Evolutionary conservation across 2,113 vertebrate species (phyloP), one percentile per base, ranked within the genome.

Genomic region (Erpornis zantholeuca): DNA sequence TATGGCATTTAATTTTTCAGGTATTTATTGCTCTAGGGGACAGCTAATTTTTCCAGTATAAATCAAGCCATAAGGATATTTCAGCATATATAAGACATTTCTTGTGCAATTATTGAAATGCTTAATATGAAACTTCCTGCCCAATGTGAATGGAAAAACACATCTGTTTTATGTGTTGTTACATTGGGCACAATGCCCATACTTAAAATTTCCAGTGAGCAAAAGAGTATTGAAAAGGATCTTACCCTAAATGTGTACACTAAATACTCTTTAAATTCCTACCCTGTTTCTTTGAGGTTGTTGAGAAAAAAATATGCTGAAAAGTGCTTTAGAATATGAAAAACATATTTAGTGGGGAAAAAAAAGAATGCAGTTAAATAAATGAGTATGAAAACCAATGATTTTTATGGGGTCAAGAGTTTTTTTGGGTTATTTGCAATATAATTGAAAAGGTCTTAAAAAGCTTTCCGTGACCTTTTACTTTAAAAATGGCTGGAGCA

Each of bases 151-250:
- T 97, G 97, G 98, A 98, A 98, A 98, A 98, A 96, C 94, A 98
- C 97, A 96, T 98, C 97, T 97, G 97, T 89, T 98, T 97, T 97
- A 96, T 98, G 96, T 97, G 97, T 97, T 97, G 95, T 97, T 96
- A 95, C 90, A 82, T 84, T 97, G 97, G 97, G 97, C 98, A 97
- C 68, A 70, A 81, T 97, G 97, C 97, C 98, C 91, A 0, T 91
- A 77, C 88, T 96, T 97, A 96, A 97, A 97, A 96, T 97, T 98
- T 98, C 97, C 97, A 98, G 94, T 78, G 86, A 75, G 18, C 82
- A 95, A 94, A 88, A 90, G 87, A 94, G 78, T 81, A 94, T 36
- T 96, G 96, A 97, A 96, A 93, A 79, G 50, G 82, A 95, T 95
- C 96, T 96, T 96, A 70, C 84, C 77, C 92, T 91, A 91, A 83